Evolutionary conservation across 2,113 vertebrate species (phyloP).

Genomic region (Delphinapterus leucas): DNA sequence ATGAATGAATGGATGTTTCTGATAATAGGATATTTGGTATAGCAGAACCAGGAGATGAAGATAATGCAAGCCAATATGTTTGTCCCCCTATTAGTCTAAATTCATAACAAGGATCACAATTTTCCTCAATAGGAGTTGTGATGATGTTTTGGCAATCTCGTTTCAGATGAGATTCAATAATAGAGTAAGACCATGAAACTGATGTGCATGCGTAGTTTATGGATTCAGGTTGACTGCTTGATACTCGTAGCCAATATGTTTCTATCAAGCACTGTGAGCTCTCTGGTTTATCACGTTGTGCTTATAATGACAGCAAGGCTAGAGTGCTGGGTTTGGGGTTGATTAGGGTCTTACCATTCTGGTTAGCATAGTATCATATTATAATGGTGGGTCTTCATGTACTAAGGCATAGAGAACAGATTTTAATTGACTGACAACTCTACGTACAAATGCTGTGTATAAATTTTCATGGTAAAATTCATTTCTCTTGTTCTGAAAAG

Average conservation of each 20-base stretch:
- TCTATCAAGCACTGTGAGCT: not conserved
- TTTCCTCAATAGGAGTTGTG: not conserved
- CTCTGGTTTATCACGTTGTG: not conserved
- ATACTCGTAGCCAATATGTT: not conserved
- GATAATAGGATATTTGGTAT: not conserved
- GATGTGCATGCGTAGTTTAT: not conserved
- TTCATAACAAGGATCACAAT: not conserved
- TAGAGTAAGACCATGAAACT: not conserved
- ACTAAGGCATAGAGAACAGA: not conserved
- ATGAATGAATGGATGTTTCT: not conserved
- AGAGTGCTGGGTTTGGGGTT: not conserved
- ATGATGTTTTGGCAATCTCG: not conserved
- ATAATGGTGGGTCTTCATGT: not conserved
- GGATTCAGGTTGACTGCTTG: not conserved
- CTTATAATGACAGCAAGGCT: not conserved
- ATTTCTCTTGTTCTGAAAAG: not conserved
- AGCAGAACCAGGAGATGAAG: not conserved
- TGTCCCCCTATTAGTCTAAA: not conserved
- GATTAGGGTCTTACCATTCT: not conserved
- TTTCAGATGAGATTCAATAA: not conserved
- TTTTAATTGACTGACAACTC: slow-evolving; percentile 6
- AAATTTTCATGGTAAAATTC: not conserved
- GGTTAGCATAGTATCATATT: not conserved
- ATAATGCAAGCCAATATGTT: not conserved
- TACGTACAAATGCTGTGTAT: not conserved